A percentile compares a stretch with the other conserved stretches of the same genome.
These are phyloP conservation scores for Bugulina stolonifera DNA, from an alignment of 2,888 invertebrate species.

Conservation along the genomic window DNA sequence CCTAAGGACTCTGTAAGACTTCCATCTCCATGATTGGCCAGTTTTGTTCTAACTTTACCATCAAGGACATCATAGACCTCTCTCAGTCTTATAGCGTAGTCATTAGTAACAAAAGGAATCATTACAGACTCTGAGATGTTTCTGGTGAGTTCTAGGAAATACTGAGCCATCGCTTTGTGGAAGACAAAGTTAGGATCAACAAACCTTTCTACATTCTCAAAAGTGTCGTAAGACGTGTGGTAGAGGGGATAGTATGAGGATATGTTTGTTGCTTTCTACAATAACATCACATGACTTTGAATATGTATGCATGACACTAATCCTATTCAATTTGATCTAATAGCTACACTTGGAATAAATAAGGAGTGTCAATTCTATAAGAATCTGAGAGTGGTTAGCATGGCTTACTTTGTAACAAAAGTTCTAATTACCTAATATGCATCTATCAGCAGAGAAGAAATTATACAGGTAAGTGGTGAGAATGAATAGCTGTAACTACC, in stretches of 20 bases:
- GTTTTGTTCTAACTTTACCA: neutral
- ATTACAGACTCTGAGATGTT: slow-evolving; percentile 42
- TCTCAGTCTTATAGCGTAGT: slow-evolving; percentile 21
- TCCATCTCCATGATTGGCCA: neutral
- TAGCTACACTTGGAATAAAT: no score
- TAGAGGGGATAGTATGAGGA: slow-evolving; percentile 37
- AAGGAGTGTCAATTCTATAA: no score
- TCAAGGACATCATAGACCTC: neutral
- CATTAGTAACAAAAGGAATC: slow-evolving; percentile 47
- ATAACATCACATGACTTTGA: no score
- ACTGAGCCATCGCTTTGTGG: slow-evolving; percentile 47
- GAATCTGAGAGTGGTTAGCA: no score
- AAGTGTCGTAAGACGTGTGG: slow-evolving; percentile 42
- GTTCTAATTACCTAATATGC: no score
- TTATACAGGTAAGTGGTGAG: no score
- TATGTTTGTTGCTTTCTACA: neutral
- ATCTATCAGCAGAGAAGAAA: no score
- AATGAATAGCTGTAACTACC: no score
- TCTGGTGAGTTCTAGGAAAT: slow-evolving; percentile 50
- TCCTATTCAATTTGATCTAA: no score
- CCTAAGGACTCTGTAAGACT: neutral
- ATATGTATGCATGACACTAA: no score
- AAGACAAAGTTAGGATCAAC: slow-evolving; percentile 39
- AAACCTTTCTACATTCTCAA: slow-evolving; percentile 33
- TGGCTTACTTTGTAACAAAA: no score